Percentiles rank a stretch among this genome's conserved stretches.
These are phyloP conservation scores for Habroteleia sp. DNA, from an alignment of 2,888 invertebrate genomes.

Conservation along the genomic window DNA sequence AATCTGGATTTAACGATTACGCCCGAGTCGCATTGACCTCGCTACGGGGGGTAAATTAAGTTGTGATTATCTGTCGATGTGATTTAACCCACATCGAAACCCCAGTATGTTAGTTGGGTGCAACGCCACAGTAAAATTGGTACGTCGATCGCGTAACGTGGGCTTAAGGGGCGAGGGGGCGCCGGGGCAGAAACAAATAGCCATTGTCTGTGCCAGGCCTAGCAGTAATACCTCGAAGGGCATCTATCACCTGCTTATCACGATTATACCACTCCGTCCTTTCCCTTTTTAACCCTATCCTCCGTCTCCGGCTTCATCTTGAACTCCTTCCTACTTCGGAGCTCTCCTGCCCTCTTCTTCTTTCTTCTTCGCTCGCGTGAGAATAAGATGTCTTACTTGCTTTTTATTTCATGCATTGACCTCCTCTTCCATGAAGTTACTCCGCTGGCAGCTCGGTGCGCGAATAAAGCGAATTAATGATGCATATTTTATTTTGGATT, in stretches of 20 bases:
- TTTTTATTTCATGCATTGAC: slow-evolving; percentile 72
- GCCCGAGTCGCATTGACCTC: slow-evolving; percentile 64
- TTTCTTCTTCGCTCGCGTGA: slow-evolving; percentile 58
- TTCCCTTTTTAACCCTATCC: slow-evolving; percentile 68
- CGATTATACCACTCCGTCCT: slow-evolving; percentile 80
- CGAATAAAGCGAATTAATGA: slow-evolving; percentile 70
- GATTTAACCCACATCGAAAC: slow-evolving; percentile 75
- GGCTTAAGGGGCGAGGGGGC: slow-evolving; percentile 37
- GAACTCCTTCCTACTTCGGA: slow-evolving; percentile 29
- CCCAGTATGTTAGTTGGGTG: slow-evolving; percentile 47
- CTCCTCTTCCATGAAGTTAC: slow-evolving; percentile 66
- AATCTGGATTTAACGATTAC: slow-evolving; percentile 56
- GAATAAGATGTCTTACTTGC: slow-evolving; percentile 75
- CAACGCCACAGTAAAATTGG: slow-evolving; percentile 41
- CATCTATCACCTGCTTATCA: slow-evolving; percentile 82
- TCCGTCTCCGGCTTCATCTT: slow-evolving; percentile 54
- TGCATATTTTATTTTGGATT: slow-evolving; percentile 64
- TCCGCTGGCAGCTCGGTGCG: slow-evolving; percentile 55
- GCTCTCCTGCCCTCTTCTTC: slow-evolving; percentile 1
- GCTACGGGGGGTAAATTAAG: slow-evolving; percentile 80
- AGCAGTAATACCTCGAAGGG: slow-evolving; percentile 77
- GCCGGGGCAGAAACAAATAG: slow-evolving; percentile 80
- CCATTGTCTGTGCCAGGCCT: slow-evolving; percentile 78
- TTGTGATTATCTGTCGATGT: slow-evolving; percentile 81
- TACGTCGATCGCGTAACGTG: slow-evolving; percentile 58